Evolutionary conservation across 1,140 invertebrate genomes (phyloP), one percentile per base, ranked within the genome.

Genomic region (Sinella curviseta): DNA sequence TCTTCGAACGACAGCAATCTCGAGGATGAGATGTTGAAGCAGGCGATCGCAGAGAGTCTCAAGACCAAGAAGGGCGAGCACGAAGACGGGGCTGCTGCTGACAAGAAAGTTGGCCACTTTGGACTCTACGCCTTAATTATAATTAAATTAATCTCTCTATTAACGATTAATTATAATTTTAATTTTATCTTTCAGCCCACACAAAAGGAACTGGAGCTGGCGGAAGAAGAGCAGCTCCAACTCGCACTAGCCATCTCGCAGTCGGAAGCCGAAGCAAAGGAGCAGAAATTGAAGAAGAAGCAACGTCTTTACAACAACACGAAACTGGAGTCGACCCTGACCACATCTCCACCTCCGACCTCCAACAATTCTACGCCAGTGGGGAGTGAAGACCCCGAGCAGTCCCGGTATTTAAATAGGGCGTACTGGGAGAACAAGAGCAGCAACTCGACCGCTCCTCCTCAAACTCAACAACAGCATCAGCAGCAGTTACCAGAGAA

Each of bases 191-290:
- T 48, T 48, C 20, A 17, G 14, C n/a, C n/a, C n/a, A 48, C 74
- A 8, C n/a, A 97, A 87, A 92, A 91, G 73, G 94, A 95, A 78
- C 92, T 95, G 85, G 96, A 99, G 87, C 88, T 99, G 3, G 93
- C 94, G 85, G 98, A 99, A 87, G 97, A 99, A 87, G 98, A 99
- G 87, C 97, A 99, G 85, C 87, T 99, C 24, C 95, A 98, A 87
- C 87, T 99, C 79, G 98, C 98, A 12, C 86, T 99, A 3, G 98
- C 98, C 31, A 88, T 99, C 39, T 99, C 97, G 83, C 95, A 98
- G 86, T 99, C 97, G 76, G 98, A 99, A 88, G 97, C 97, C 26
- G 98, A 99, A 88, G 93, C 93, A 33, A 97, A 97, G 85, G 94
- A 95, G 85, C 95, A 94, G 83, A 92, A 92, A 88, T 4, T 31